Evolutionary conservation across 2,888 invertebrate genomes (phyloP).

Genomic region (Omphaloscelis lunosa): DNA sequence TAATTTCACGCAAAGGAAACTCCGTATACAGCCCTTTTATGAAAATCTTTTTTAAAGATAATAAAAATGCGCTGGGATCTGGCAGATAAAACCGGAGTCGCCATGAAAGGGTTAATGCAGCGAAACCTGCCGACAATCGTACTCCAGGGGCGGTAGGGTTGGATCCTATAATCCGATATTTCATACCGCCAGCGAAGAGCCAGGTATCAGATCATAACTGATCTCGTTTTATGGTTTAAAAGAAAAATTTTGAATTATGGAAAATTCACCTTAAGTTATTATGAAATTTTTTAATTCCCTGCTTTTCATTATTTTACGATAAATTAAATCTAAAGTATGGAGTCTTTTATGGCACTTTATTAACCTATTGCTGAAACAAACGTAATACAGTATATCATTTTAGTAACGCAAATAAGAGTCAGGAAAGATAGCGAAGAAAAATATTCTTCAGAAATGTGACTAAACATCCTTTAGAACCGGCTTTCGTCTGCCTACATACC

Average conservation of each 20-base stretch:
- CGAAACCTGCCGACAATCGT: conserved; percentile 78
- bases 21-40: conserved; percentile 39
- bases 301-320: background rate
- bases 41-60: conserved; percentile 52
- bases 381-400: conserved; percentile 20
- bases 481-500: background rate
- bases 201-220: conserved; percentile 63
- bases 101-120: conserved; percentile 82
- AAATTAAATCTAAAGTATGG: background rate
- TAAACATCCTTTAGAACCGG: background rate
- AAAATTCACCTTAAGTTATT: conserved; percentile 9
- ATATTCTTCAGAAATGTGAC: background rate
- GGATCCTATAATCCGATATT: conserved; percentile 74
- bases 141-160: conserved; percentile 72
- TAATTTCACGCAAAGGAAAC: conserved; percentile 47
- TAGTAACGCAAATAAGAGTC: conserved; percentile 18
- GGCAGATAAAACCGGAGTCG: conserved; percentile 68
- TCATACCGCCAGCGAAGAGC: conserved; percentile 64
- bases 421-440: conserved; percentile 9
- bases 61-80: conserved; percentile 58
- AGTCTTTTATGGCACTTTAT: conserved; percentile 2
- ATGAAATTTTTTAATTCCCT: background rate
- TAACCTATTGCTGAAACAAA: conserved; percentile 1
- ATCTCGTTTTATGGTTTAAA: conserved; percentile 51
- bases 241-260: conserved; percentile 36